Evolutionary conservation across 2,797 vertebrate genomes (phyloP), one percentile per base, ranked within the genome.

Genomic region (Spinus pinus): DNA sequence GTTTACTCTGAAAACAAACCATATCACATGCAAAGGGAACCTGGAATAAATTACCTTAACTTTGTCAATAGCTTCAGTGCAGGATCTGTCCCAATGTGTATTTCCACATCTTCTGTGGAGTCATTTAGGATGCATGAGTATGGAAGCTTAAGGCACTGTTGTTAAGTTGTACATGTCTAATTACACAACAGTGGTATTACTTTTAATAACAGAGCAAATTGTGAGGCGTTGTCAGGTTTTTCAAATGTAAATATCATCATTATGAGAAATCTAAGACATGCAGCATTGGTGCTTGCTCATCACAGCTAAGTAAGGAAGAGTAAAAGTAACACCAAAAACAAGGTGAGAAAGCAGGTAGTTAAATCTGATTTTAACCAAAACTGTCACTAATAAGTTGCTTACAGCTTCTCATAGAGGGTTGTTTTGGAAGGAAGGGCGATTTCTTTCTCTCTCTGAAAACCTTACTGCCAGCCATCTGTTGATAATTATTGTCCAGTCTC

Each of bases 401-500:
- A 86, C 78, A 75, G 77, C 51, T 81, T 79, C 37, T 93, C 28
- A 20, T 39, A 80, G 90, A 88, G 19, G 14, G 14, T 13, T 95
- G 84, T 96, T 97, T 96, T 84, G 79, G 57, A 64, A 62, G 53
- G 56, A 95, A 96, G 60, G 66, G 77, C 7, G 58, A 95, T 96
- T 97, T 98, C 96, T 97, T 97, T 97, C 88, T 95, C 87, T 90
- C 58, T 94, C 93, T 95, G 62, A 51, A 93, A 97, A 96, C 95
- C 90, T 93, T 97, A 95, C 97, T 98, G 98, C 97, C 97, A 98
- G 97, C 98, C 99, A 99, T 99, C 98, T 99, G 99, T 98, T 98
- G 98, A 99, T 98, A 98, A 99, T 99, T 99, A 99, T 97, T 98
- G 98, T 98, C 98, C 97, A 95, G 98, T 98, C 98, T 99, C 98